Evolutionary conservation across 2,797 vertebrate genomes (phyloP), one percentile per base, ranked within the genome.

Genomic region (Erpetoichthys calabaricus): DNA sequence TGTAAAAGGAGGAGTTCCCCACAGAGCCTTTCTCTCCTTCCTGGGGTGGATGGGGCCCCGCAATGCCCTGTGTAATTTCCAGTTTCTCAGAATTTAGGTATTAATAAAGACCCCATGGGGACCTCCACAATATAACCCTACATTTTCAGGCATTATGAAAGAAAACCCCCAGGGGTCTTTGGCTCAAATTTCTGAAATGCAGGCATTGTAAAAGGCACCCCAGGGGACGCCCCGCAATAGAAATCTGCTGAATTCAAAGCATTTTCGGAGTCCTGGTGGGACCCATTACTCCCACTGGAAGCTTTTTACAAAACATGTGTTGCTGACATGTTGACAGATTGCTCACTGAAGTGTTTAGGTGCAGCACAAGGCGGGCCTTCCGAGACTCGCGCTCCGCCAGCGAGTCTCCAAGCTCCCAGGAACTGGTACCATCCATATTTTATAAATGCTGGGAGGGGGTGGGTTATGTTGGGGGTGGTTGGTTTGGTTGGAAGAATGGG

Each of bases 381-480:
- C 78, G 91, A 95, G 92, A 94, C 88, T 81, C 81, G 82, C 56
- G 82, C 80, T 82, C 85, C 84, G 80, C 90, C 88, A 88, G 88
- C 88, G 88, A 91, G 87, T 86, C 90, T 92, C 91, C 86, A 81
- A 89, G 83, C 77, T 85, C 88, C 88, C 90, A 90, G 90, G 90
- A 93, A 94, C 90, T 89, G 89, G 90, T 90, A 86, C 91, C 89
- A 94, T 96, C 93, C 92, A 97, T 92, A 92, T 98, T 93, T 92
- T 90, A 91, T 91, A 86, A 91, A 76, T 74, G 82, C 25, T 25
- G 78, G 76, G 81, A 89, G 86, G 80, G 85, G 78, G 82, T 25
- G 25, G 25, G 25, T 25, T 25, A 25, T 25, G 25, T 25, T 25
- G 25, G 25, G 25, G 25, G 25, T 25, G 25, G 25, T 25, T 25